phyloP scores from a whole-genome alignment of 2,113 vertebrate genomes.

The Zapus hudsonius region DNA sequence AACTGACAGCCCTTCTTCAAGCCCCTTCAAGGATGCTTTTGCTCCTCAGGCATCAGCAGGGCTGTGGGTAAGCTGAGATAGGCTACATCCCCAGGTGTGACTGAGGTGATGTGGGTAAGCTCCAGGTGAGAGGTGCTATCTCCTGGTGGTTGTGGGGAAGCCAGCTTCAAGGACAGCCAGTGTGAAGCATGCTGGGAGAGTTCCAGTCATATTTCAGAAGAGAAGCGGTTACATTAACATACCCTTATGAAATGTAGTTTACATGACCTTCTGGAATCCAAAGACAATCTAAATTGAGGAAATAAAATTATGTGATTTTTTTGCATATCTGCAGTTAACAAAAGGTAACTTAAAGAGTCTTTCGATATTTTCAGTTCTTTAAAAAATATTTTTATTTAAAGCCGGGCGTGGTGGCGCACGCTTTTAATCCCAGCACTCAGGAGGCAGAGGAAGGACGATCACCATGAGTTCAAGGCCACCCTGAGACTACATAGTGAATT shows the following conservation, averaged over 20 bases:
- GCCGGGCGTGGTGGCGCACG: too few species aligned
- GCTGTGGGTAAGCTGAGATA: background rate
- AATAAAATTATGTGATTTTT: constrained; percentile 20
- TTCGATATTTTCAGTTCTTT: too few species aligned
- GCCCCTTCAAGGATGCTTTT: background rate
- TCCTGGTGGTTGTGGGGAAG: background rate
- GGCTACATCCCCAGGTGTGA: background rate
- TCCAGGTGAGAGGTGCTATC: too few species aligned
- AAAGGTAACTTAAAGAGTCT: constrained; percentile 24
- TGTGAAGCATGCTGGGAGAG: background rate
- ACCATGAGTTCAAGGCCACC: too few species aligned
- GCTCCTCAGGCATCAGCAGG: background rate
- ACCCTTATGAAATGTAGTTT: background rate
- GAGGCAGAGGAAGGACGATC: too few species aligned
- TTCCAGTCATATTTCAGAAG: background rate
- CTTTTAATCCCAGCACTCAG: too few species aligned
- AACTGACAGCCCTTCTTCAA: background rate
- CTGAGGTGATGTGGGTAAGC: too few species aligned
- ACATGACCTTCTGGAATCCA: constrained; percentile 15
- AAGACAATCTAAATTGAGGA: constrained; percentile 28
- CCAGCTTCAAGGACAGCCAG: background rate
- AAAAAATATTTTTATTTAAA: too few species aligned
- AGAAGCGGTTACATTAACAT: background rate
- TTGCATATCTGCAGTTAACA: background rate
- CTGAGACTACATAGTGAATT: too few species aligned